A percentile compares a stretch with the other conserved stretches of the same genome.
Conservation (phyloP, 2,797 vertebrate genomes). For the Bovichtus variegatus region DNA sequence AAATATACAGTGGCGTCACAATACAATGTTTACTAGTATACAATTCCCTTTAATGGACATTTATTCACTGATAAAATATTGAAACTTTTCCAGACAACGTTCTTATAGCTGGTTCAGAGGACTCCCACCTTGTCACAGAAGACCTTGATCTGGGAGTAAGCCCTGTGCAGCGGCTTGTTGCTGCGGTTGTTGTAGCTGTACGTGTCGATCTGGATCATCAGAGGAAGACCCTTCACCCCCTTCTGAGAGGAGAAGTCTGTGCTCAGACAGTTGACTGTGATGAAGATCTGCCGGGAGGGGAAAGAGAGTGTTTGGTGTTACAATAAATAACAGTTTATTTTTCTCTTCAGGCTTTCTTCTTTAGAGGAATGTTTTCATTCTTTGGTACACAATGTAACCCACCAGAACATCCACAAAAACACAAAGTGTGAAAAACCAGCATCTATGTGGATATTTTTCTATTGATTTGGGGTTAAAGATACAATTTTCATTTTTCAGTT, state of each 20-base stretch:
- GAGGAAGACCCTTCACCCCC: conserved; percentile 96
- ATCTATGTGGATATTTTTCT: background rate
- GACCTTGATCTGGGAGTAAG: conserved; percentile 98
- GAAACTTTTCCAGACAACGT: background rate
- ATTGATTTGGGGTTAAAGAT: background rate
- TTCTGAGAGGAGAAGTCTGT: conserved; percentile 99
- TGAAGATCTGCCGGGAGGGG: conserved; percentile 90
- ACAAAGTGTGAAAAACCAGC: too few species aligned
- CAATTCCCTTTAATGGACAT: background rate
- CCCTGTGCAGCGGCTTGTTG: conserved; percentile 97
- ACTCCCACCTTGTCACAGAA: conserved; percentile 98
- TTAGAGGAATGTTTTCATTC: background rate
- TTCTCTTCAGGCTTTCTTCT: background rate
- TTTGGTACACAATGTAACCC: background rate
- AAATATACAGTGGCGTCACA: too few species aligned
- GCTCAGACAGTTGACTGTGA: conserved; percentile 98
- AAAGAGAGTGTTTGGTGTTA: background rate
- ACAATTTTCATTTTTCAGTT: background rate
- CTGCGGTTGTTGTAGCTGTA: conserved; percentile 99
- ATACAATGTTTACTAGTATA: background rate
- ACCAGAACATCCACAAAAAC: background rate
- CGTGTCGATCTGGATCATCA: conserved; percentile 99
- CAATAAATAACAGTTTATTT: background rate
- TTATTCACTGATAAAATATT: background rate
- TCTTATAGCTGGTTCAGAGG: background rate